Evolutionary conservation across 2,888 invertebrate species (phyloP), one percentile per base, ranked within the genome.

Genomic region (Volucella inflata): DNA sequence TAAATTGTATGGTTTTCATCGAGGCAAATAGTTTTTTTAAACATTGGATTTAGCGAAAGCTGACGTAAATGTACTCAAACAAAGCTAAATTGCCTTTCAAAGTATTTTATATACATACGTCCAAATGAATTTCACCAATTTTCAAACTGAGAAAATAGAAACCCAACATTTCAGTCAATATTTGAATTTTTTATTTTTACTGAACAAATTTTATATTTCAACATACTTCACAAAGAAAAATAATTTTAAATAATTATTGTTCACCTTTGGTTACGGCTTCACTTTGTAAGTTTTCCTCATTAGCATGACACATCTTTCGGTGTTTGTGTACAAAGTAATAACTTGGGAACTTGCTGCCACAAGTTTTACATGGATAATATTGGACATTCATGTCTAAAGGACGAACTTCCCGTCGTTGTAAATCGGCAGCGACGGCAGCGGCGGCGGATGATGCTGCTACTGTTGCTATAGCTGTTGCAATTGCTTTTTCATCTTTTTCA

Each of bases 311-410:
- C 89, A 96, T 92, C 92, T 97, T 97, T 68, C 97, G 93, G 91
- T 98, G 98, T 90, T 98, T 98, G 91, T 98, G 97, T 30, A 97
- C 97, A 93, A 98, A 98, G 92, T 98, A 98, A 91, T 98, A 98
- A 88, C 97, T 97, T 1, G 98, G 98, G 91, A 98, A 98, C 91
- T 97, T 97, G 89, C 95, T 96, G 17, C 98, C 97, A 92, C 98
- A 98, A 0, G 96, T 97, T 92, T 97, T 98, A 92, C 98, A 98
- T 0, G 98, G 97, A 92, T 97, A 98, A 93, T 97, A 98, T 91
- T 97, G 97, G 0, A 97, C 94, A 89, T 97, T 95, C 91, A 97
- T 94, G 89, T 96, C 96, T 64, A 95, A 90, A 4, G 95, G 93
- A 68, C 94, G 93, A 1, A 95, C 95, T 88, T 95, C 95, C 8